A percentile compares a stretch with the other conserved stretches of the same genome.
These are phyloP conservation scores for Araneus ventricosus DNA, from an alignment of 1,140 invertebrate species.

Conservation along the genomic window DNA sequence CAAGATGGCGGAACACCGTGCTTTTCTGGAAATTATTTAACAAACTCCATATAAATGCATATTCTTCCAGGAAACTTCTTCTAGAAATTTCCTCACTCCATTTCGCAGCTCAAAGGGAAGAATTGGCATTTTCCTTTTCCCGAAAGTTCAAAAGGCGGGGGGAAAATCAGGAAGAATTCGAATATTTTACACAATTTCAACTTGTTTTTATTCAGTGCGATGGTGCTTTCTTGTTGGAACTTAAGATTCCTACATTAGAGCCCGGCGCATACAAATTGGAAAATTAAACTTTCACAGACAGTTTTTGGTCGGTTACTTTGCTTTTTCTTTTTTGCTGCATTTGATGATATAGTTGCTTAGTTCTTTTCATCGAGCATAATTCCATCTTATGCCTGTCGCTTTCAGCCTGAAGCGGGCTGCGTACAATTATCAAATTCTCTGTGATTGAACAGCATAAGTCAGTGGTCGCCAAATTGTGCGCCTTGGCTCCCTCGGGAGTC, in stretches of 20 bases:
- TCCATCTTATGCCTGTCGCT: no score
- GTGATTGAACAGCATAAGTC: no score
- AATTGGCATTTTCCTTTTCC: neutral
- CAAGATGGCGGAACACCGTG: neutral
- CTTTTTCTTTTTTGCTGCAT: no score
- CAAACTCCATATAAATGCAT: neutral
- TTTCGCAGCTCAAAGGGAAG: neutral
- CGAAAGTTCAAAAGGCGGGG: neutral
- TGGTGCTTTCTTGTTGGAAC: neutral
- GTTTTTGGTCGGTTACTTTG: neutral
- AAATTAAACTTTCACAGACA: conserved; percentile 37
- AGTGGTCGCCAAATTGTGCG: no score
- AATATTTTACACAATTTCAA: conserved; percentile 15
- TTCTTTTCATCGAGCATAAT: no score
- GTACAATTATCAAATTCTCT: no score
- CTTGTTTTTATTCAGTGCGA: conserved; percentile 54
- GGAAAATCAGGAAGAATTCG: neutral
- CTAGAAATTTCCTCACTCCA: neutral
- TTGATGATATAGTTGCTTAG: no score
- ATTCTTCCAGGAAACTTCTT: neutral
- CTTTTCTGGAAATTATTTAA: neutral
- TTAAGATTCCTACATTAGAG: neutral
- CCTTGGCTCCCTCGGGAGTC: no score
- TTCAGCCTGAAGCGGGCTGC: no score
- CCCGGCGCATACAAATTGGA: conserved; percentile 51